Conservation (phyloP, 2,797 vertebrate species). For the Paguma larvata region DNA sequence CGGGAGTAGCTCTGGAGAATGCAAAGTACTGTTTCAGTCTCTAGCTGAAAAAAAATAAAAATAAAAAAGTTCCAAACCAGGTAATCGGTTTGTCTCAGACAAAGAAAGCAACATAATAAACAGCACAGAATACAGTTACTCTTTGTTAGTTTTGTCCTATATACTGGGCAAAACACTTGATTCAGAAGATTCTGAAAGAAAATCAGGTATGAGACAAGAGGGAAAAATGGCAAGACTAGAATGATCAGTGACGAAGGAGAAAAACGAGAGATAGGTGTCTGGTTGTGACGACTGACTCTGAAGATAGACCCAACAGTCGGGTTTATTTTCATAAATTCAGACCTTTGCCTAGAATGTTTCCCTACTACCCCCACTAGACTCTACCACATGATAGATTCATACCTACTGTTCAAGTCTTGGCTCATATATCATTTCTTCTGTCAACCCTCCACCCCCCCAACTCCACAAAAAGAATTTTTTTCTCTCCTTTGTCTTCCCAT, state of each 20-base stretch:
- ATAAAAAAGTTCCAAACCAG: neutral
- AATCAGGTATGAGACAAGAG: neutral
- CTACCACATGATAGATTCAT: neutral
- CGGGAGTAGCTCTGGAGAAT: neutral
- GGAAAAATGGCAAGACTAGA: neutral
- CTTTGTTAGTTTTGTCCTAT: neutral
- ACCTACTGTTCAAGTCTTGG: neutral
- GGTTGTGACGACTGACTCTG: neutral
- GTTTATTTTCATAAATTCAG: constrained; percentile 23
- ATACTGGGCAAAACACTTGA: neutral
- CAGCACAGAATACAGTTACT: neutral
- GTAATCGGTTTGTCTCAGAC: constrained; percentile 9
- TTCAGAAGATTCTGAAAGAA: constrained; percentile 39
- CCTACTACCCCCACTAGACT: neutral
- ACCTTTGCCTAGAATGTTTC: neutral
- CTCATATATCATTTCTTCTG: neutral
- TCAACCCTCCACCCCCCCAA: neutral
- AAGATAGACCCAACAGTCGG: neutral
- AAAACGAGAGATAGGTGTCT: neutral
- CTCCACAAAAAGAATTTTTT: neutral
- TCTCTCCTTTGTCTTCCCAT: neutral
- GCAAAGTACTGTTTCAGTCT: neutral
- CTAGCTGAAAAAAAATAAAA: neutral
- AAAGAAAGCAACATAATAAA: neutral
- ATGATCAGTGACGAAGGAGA: neutral